Percentiles rank a stretch among this genome's conserved stretches.
Conservation (phyloP, 2,888 invertebrate genomes). For the Gandaritis pyraliata region DNA sequence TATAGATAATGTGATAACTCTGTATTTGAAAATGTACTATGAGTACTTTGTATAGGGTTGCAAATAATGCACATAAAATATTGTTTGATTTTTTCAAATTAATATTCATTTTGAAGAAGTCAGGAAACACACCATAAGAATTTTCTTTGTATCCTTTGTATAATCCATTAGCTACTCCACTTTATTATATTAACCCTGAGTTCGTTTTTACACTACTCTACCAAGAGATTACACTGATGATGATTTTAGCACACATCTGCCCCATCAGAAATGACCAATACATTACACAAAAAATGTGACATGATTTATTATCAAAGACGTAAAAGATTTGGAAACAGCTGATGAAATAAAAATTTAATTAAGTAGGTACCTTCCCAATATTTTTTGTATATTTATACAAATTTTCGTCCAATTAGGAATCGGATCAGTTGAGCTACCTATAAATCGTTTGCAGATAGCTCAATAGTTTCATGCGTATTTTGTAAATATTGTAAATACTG, state of each 20-base stretch:
- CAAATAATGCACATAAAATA: too few species aligned
- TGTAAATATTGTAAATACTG: too few species aligned
- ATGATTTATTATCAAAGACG: conserved; percentile 5
- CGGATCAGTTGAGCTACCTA: too few species aligned
- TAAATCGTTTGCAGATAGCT: too few species aligned
- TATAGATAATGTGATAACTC: neutral
- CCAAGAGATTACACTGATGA: conserved; percentile 4
- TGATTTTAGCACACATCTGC: conserved; percentile 9
- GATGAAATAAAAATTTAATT: neutral
- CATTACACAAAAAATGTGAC: conserved; percentile 5
- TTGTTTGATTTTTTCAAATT: too few species aligned
- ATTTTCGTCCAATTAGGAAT: too few species aligned
- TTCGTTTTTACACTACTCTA: neutral
- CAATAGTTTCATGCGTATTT: too few species aligned
- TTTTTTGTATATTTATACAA: too few species aligned
- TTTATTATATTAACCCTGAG: neutral
- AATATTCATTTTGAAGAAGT: too few species aligned
- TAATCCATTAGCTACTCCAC: neutral
- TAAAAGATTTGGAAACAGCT: conserved; percentile 5
- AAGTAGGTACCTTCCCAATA: neutral
- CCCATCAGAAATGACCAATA: conserved; percentile 4
- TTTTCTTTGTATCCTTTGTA: neutral
- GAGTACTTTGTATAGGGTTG: too few species aligned
- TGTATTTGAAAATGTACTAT: neutral
- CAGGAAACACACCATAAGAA: too few species aligned